phyloP scores from a whole-genome alignment of 2,888 invertebrate genomes.

The Melieria crassipennis region DNA sequence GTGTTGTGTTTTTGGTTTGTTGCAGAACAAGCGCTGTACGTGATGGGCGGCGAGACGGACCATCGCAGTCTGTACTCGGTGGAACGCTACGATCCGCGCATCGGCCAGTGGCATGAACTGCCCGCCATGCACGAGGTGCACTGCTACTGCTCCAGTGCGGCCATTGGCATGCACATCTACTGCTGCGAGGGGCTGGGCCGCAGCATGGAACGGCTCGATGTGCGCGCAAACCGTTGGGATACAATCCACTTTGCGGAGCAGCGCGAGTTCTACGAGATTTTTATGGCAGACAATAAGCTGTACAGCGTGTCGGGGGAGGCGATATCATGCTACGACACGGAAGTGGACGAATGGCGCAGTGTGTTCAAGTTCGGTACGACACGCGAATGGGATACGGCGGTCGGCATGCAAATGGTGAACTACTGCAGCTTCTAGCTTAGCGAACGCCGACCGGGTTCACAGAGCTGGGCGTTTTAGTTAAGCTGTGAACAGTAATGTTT shows the following conservation, averaged over 20 bases:
- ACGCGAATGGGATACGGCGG: slow-evolving; percentile 56
- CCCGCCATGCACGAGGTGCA: slow-evolving; percentile 51
- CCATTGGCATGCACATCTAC: slow-evolving; percentile 50
- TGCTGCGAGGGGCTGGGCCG: slow-evolving; percentile 54
- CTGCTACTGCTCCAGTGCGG: slow-evolving; percentile 54
- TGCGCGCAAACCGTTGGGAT: slow-evolving; percentile 51
- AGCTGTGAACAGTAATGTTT: too few relatives aligned
- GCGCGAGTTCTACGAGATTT: slow-evolving; percentile 55
- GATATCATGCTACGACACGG: slow-evolving; percentile 48
- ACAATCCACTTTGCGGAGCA: slow-evolving; percentile 53
- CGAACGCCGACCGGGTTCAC: too few relatives aligned
- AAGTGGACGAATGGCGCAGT: slow-evolving; percentile 47
- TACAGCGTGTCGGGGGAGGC: slow-evolving; percentile 52
- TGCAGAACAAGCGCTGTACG: slow-evolving; percentile 49
- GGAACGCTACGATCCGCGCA: slow-evolving; percentile 52
- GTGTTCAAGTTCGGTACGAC: slow-evolving; percentile 46
- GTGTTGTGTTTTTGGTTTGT: neutral
- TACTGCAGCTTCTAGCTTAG: slow-evolving; percentile 28
- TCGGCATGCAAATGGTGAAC: slow-evolving; percentile 49
- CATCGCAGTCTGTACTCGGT: slow-evolving; percentile 50
- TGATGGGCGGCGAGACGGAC: slow-evolving; percentile 56
- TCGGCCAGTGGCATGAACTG: slow-evolving; percentile 50
- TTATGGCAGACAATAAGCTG: slow-evolving; percentile 50
- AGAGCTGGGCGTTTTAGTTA: too few relatives aligned
- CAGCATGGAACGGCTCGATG: slow-evolving; percentile 54